Percentiles rank a stretch among this genome's conserved stretches.
Evolutionary conservation across 1,140 invertebrate species (phyloP).

Genomic region (Penaeus vannamei): DNA sequence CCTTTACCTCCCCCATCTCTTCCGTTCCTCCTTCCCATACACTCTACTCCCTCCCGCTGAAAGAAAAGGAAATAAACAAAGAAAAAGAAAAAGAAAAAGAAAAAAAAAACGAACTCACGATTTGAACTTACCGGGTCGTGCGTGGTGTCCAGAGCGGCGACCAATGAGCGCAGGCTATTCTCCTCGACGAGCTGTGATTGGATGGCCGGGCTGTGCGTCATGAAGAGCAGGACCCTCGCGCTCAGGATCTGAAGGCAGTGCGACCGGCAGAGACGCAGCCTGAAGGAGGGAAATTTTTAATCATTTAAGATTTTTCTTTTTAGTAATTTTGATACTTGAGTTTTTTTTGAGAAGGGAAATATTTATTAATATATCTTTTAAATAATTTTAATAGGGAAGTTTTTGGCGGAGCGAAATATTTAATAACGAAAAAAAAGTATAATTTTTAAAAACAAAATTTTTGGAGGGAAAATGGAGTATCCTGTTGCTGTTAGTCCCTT

Average conservation of each 20-base stretch:
- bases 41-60: not conserved
- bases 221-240: conserved; percentile 78
- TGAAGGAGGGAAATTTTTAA: conserved; percentile 67
- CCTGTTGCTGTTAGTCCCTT: no score
- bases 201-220: conserved; percentile 76
- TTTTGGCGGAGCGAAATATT: no score
- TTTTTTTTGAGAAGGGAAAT: no score
- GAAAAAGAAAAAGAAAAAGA: not conserved
- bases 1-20: not conserved
- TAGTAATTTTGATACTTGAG: no score
- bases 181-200: conserved; percentile 75
- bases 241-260: conserved; percentile 81
- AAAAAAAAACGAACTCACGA: not conserved
- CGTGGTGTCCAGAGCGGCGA: conserved; percentile 78
- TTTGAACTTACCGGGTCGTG: conserved; percentile 76
- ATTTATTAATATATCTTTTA: no score
- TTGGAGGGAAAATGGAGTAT: no score
- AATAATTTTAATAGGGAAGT: no score
- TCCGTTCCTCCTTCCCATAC: not conserved
- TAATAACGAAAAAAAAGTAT: no score
- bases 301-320: no score
- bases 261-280: conserved; percentile 78
- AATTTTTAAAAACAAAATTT: no score
- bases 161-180: conserved; percentile 76
- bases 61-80: not conserved